Evolutionary conservation across 2,113 vertebrate species (phyloP), one percentile per base, ranked within the genome.

Genomic region (Clarias gariepinus): DNA sequence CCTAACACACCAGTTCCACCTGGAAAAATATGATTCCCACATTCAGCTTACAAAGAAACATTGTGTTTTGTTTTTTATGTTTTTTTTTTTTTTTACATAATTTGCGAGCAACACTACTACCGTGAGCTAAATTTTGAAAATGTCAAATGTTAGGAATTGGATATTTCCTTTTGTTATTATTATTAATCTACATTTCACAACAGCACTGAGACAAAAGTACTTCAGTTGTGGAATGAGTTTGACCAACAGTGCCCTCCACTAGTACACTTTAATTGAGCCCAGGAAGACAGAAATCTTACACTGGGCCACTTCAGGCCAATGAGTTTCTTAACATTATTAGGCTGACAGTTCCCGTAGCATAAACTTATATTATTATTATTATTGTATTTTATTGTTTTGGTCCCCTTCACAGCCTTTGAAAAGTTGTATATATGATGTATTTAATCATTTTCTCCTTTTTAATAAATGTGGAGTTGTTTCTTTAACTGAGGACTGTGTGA

Each of bases 351-450:
- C 19, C 82, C 11, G 4, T 23, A 41, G 73, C 36, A 10, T 86
- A 81, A 81, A 61, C 66, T 57, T 81, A 36, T 80, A 73, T 73
- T 73, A 73, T 73, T 58, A 58, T 47, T 47, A 47, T 47, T 63
- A 66, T 30, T 68, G 30, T 64, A 66, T 82, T 28, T 55, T 55
- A 74, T 55, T 36, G 41, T 77, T 87, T 78, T 58, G 36, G 36
- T 58, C 66, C 21, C 80, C 66, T 69, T 52, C 52, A 78, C 21
- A 61, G 61, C 69, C 88, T 86, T 91, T 87, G 66, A 91, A 11
- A 87, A 91, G 93, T 93, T 95, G 93, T 94, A 94, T 90, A 95
- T 95, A 87, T 88, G 88, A 84, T 88, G 55, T 88, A 88, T 74
- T 90, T 79, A 30, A 81, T 91, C 82, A 9, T 30, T 92, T 91